These are phyloP conservation scores for Endotricha flammealis DNA, from an alignment of 2,888 invertebrate species.

Conservation along the genomic window DNA sequence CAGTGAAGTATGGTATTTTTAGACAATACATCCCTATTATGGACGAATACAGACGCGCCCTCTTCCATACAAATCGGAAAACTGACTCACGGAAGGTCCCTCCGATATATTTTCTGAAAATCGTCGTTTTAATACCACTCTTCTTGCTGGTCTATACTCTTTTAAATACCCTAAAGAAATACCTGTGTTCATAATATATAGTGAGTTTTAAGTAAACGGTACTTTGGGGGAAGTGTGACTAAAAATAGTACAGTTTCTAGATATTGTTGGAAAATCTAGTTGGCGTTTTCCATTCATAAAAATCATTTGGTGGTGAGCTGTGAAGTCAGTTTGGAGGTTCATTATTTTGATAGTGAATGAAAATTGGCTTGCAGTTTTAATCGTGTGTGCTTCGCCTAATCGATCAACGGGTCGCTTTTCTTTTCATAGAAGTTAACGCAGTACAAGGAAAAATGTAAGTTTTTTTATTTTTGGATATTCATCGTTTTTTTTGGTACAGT, in stretches of 20 bases:
- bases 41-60: conserved; percentile 63
- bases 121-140: conserved; percentile 44
- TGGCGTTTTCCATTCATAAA: conserved; percentile 65
- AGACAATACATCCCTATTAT: conserved; percentile 66
- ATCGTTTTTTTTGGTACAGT: neutral
- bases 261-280: conserved; percentile 48
- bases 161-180: conserved; percentile 25
- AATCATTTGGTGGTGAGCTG: conserved; percentile 62
- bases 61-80: conserved; percentile 70
- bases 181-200: conserved; percentile 33
- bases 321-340: conserved; percentile 43
- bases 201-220: conserved; percentile 17
- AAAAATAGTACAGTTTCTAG: conserved; percentile 55
- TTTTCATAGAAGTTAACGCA: conserved; percentile 2
- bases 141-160: conserved; percentile 28
- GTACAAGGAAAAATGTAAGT: conserved; percentile 4
- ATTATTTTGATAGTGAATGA: conserved; percentile 36
- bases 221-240: conserved; percentile 34
- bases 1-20: conserved; percentile 55
- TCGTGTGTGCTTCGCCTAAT: conserved; percentile 20
- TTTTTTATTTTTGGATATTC: neutral
- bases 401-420: conserved; percentile 19
- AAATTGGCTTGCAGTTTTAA: conserved; percentile 19
- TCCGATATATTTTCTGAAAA: conserved; percentile 57
- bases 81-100: conserved; percentile 60